Evolutionary conservation across 2,888 invertebrate genomes (phyloP), one percentile per base, ranked within the genome.

Genomic region (Punctoribates punctum): DNA sequence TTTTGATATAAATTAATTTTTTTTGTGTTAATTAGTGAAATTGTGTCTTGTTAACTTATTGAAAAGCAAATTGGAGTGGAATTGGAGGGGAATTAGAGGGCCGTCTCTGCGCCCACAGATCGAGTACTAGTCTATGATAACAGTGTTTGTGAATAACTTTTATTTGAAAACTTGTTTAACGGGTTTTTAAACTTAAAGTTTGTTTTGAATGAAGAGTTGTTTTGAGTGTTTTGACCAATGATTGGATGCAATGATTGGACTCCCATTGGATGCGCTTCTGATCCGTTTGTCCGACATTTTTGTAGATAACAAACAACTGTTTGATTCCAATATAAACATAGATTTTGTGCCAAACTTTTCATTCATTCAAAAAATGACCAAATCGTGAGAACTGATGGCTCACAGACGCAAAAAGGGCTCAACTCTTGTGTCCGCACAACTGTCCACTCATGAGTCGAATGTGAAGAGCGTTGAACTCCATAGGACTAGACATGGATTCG

Each of bases 181-280:
- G 42, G 13, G 42, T 42, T 42, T 42, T 42, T 42, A 42, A 42
- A 42, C 42, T 42, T 42, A 51, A 51, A 51, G 51, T 51, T 51
- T 51, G 51, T 51, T 51, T 51, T 51, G 51, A 51, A 51, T n/a
- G 51, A 51, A 51, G 20, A 20, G n/a, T 51, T 51, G 51, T 51
- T 51, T 51, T 51, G 51, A 51, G 51, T 51, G 51, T 51, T 51
- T 51, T n/a, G 51, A 20, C 51, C 51, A 51, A 51, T 20, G n/a
- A 51, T 17, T 51, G 51, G 51, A 6, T 42, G 42, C 13, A 42
- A 42, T 42, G 6, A 42, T 42, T 13, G 13, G n/a, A n/a, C n/a
- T n/a, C n/a, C n/a, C n/a, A 51, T 17, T 51, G 51, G 51, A 42
- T 42, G 42, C 8, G 42, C 42, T 42, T 42, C 42, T 42, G 42